Base-by-base conservation (phyloP, 2,113 vertebrate species). In the Notothenia rossii region DNA sequence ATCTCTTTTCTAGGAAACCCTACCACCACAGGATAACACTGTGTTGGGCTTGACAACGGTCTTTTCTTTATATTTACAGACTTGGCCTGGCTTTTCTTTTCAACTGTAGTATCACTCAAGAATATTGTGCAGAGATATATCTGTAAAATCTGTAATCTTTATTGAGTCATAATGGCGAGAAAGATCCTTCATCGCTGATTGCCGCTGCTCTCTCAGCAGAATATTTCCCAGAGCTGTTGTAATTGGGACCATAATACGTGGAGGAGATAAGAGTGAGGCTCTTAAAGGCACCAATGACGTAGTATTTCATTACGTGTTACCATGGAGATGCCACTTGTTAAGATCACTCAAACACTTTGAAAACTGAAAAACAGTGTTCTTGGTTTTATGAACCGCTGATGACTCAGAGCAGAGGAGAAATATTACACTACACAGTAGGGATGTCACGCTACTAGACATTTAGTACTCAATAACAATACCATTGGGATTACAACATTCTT, bases 191-290 rank as follows among this genome's bases (percentile, higher is more conserved):
- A 71, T n/a, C 18, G 71, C 77, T 72, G 73, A 78, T 83, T 75
- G 77, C 70, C 49, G 65, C 81, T 53, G 69, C 71, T 36, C 79
- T 56, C 76, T 86, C 73, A 77, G 79, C 76, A 86, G 82, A 85
- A 73, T 79, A 81, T 74, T 68, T 76, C 86, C 84, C 82, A 70
- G 54, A 70, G 84, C 73, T 49, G 66, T 56, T 81, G 77, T 90
- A 86, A 88, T 86, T 83, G 79, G 63, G 73, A 67, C 58, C 51
- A 9, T 84, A 84, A 84, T 82, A 86, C 75, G 81, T 55, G 46
- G 29, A 25, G 72, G 59, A 78, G 86, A 86, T 81, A 70, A 72
- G 74, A 87, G 60, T 3, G 58, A 40, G 46, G 72, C 79, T 79
- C 67, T 86, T 68, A 60, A 40, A 75, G 72, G 64, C 75, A 10